Base-by-base conservation (phyloP, 2,888 invertebrate genomes). In the Catocala sponsa region DNA sequence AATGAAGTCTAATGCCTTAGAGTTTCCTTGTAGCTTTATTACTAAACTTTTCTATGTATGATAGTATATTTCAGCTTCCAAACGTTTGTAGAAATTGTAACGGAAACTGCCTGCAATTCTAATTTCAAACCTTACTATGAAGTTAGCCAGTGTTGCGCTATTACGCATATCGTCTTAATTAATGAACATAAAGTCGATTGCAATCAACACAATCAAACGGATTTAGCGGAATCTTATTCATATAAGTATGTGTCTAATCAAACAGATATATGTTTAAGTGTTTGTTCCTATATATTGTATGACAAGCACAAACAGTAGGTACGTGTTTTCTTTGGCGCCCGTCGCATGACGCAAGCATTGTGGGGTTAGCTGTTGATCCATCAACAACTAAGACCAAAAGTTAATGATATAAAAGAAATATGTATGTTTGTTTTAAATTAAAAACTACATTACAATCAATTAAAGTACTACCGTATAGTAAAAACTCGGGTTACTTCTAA, bases 341-440 rank as follows among this genome's bases (percentile, higher is more conserved):
- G 13, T 49, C n/a, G 48, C 11, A 49, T 33, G 48, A 49, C 48
- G 48, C 33, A 49, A 49, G 33, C 15, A 4, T 15, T 47, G 32
- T 48, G 15, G 11, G 32, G 33, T 33, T 33, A 25, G 25, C 25
- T 25, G 25, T 25, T n/a, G 32, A 10, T 38, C 38, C 38, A 46
- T 46, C 46, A 46, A 46, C 46, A 13, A 10, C 46, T 15, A 12
- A 49, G n/a, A 49, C 2, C 33, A 32, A 49, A 10, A 13, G 44
- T 25, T 2, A 25, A 25, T 25, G 25, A 25, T 25, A 25, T 25
- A 25, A 25, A 25, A 25, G 1, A 25, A 25, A 25, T 25, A 25
- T 25, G 25, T 2, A 25, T 25, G 25, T 25, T 25, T 1, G 25
- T 25, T 25, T 25, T 25, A 25, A 25, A 25, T 25, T 25, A 25